Evolutionary conservation across 1,140 invertebrate genomes (phyloP).

Genomic region (Andricus grossulariae): DNA sequence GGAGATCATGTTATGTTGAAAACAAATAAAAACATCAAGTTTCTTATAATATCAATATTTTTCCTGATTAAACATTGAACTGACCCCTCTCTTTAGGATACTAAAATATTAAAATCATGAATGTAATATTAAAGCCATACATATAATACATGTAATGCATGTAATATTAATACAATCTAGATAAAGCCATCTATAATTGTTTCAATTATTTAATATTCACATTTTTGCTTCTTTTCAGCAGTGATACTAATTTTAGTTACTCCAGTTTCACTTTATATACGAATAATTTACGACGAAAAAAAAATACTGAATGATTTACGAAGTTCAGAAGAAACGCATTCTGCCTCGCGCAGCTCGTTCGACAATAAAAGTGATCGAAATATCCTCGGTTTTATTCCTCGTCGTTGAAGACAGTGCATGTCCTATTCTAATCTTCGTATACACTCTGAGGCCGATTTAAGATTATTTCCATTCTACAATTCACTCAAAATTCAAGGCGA

Average conservation of each 20-base stretch:
- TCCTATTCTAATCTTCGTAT: not conserved
- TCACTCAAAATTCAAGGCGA: not conserved
- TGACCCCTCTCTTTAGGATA: no score
- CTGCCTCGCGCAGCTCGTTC: not conserved
- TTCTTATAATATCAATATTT: no score
- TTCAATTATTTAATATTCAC: no score
- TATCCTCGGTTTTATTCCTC: conserved; percentile 1
- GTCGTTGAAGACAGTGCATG: not conserved
- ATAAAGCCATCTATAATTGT: no score
- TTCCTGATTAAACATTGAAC: no score
- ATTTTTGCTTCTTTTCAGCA: no score
- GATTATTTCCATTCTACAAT: conserved; percentile 17
- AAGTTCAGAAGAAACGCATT: not conserved
- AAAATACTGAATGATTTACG: conserved; percentile 2
- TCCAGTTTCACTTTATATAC: conserved; percentile 11
- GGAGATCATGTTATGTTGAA: no score
- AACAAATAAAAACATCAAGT: no score
- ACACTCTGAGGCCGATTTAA: not conserved
- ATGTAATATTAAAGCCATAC: no score
- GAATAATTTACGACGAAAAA: not conserved
- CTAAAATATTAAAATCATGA: no score
- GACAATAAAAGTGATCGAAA: conserved; percentile 3
- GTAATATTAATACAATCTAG: no score
- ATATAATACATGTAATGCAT: no score
- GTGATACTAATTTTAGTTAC: not conserved